phyloP scores from a whole-genome alignment of 2,113 vertebrate species.

The Morphnarchus princeps region DNA sequence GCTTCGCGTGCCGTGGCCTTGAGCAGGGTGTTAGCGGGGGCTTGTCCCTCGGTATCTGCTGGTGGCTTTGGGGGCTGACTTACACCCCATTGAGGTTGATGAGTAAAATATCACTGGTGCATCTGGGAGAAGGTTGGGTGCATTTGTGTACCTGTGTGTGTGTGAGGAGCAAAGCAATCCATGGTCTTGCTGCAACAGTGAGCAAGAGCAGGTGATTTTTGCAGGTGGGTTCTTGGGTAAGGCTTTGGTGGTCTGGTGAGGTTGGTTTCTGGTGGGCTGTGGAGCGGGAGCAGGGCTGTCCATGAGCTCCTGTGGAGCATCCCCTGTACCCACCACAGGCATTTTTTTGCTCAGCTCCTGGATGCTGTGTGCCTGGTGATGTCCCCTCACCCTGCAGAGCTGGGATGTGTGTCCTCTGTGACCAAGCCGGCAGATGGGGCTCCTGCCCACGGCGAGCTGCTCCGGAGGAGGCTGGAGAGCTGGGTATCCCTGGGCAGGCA shows the following conservation, averaged over 20 bases:
- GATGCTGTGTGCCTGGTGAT: background rate
- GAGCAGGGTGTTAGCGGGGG: fast-evolving
- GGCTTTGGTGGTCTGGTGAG: background rate
- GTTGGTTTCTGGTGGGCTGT: background rate
- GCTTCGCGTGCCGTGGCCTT: fast-evolving
- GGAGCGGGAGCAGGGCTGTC: background rate
- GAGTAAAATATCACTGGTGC: fast-evolving
- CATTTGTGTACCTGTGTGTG: background rate
- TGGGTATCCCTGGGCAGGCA: background rate
- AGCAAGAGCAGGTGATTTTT: background rate
- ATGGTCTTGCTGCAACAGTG: fast-evolving
- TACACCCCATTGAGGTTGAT: background rate
- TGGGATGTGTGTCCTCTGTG: background rate
- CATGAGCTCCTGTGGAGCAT: background rate
- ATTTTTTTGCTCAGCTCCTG: fast-evolving
- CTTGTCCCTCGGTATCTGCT: fast-evolving
- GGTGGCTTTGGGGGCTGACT: background rate
- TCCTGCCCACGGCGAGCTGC: background rate
- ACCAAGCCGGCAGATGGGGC: slow-evolving; percentile 46
- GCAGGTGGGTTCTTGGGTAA: fast-evolving
- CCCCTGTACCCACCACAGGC: fast-evolving
- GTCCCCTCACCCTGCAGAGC: background rate
- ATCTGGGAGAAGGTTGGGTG: background rate
- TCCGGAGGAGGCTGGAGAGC: background rate
- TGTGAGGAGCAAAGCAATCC: background rate